Conservation (phyloP, 2,113 vertebrate genomes). For the Verasper variegatus region DNA sequence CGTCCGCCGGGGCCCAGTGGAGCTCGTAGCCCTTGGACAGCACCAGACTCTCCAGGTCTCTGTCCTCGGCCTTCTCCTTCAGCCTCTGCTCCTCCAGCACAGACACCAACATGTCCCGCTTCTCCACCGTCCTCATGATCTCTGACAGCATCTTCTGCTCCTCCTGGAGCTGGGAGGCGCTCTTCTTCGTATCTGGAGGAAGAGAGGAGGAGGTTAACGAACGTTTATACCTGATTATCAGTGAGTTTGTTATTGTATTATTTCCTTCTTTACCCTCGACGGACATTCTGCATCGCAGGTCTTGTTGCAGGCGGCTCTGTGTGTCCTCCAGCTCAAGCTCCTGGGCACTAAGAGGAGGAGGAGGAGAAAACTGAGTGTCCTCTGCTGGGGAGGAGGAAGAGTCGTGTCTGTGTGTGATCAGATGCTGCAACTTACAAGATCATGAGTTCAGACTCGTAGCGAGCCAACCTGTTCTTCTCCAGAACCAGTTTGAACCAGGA, state of each 20-base stretch:
- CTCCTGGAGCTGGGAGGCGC: constrained; percentile 80
- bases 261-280: constrained; percentile 82
- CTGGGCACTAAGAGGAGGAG: constrained; percentile 83
- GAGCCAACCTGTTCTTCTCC: constrained; percentile 94
- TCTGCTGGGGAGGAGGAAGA: background rate
- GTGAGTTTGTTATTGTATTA: background rate
- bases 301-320: constrained; percentile 89
- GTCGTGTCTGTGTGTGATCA: background rate
- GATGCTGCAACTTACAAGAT: constrained; percentile 78
- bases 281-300: constrained; percentile 86
- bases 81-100: constrained; percentile 89
- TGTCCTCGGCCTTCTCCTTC: constrained; percentile 86
- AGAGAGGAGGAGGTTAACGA: background rate
- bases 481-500: constrained; percentile 93
- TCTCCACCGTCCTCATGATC: constrained; percentile 91
- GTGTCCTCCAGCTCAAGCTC: constrained; percentile 93
- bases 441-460: constrained; percentile 92
- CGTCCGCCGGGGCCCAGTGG: constrained; percentile 77
- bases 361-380: background rate
- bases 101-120: constrained; percentile 85
- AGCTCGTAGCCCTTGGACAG: constrained; percentile 84
- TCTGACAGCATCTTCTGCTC: constrained; percentile 85
- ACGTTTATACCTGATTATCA: background rate
- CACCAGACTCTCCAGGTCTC: constrained; percentile 84
- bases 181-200: constrained; percentile 86